phyloP scores from a whole-genome alignment of 1,140 invertebrate genomes.

The Magallana ariakensis region DNA sequence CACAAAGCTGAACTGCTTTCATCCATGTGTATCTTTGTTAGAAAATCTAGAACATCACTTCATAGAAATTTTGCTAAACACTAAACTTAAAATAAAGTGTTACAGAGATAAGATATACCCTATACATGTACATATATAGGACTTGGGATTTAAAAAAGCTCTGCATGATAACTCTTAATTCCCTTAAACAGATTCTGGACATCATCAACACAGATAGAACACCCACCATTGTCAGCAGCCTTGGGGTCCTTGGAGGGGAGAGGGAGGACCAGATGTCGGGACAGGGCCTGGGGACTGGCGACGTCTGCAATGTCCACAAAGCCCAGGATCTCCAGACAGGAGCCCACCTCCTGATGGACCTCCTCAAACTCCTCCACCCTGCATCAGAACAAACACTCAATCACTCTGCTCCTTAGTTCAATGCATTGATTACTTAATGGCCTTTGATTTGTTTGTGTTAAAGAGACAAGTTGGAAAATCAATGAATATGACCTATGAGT shows the following conservation, averaged over 20 bases:
- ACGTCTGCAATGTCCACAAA: constrained; percentile 91
- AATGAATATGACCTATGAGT: not conserved
- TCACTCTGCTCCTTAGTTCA: not conserved
- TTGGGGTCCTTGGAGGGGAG: constrained; percentile 78
- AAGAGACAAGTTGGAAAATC: not conserved
- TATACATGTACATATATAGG: no score
- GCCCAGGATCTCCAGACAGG: constrained; percentile 88
- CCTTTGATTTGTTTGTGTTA: not conserved
- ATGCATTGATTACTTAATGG: not conserved
- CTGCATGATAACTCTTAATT: no score
- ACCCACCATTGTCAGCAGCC: constrained; percentile 30
- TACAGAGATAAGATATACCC: no score
- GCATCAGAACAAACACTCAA: constrained; percentile 62
- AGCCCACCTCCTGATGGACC: constrained; percentile 83
- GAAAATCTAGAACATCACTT: no score
- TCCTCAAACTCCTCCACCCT: constrained; percentile 86
- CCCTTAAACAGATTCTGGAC: no score
- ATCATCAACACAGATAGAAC: no score
- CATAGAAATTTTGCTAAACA: no score
- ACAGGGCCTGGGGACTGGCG: constrained; percentile 95
- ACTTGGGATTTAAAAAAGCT: no score
- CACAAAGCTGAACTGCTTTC: no score
- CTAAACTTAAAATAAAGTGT: no score
- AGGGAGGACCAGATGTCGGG: constrained; percentile 93
- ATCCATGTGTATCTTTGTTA: no score